Evolutionary conservation across 2,113 vertebrate species (phyloP), one percentile per base, ranked within the genome.

Genomic region (Parotia lawesii): DNA sequence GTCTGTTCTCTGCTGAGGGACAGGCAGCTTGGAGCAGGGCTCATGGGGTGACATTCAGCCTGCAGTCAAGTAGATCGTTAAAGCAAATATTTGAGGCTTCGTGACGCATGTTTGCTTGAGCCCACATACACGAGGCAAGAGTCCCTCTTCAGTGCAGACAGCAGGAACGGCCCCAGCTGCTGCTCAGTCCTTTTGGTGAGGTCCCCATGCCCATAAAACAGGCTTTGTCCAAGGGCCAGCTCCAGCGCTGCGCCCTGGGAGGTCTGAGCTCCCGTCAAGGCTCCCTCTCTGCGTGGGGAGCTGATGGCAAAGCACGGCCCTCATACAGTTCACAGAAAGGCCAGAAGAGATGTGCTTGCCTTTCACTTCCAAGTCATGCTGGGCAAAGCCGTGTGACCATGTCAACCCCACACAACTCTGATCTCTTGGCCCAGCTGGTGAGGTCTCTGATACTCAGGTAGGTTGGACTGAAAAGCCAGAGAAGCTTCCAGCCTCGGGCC

Each of bases 171-270:
- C 28, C 64, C 54, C 93, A 83, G 81, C 78, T 95, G 87, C 64
- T 87, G 75, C 77, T 83, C 16, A 9, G n/a, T 54, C 47, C 69
- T 85, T 4, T 0, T 11, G 33, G 29, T 31, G 71, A 72, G 74
- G 20, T 82, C 50, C 60, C 51, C 12, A 8, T 38, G 50, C 67
- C 77, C 22, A 4, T 61, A 60, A 48, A 71, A 65, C 1, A 4
- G 29, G 24, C 33, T 83, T 37, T 81, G 80, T 75, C 4, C 0
- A 4, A 48, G 70, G 44, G 54, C 60, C 75, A 47, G 50, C 70
- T 70, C 71, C 58, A 67, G 48, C 0, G 0, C 29, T 1, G 1
- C 0, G 0, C 62, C 35, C 62, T 74, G 77, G 78, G 66, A 62
- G 47, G 74, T 54, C 89, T 90, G 93, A 64, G 47, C 58, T 76